Evolutionary conservation across 2,797 vertebrate species (phyloP).

Genomic region (Lerista edwardsae): DNA sequence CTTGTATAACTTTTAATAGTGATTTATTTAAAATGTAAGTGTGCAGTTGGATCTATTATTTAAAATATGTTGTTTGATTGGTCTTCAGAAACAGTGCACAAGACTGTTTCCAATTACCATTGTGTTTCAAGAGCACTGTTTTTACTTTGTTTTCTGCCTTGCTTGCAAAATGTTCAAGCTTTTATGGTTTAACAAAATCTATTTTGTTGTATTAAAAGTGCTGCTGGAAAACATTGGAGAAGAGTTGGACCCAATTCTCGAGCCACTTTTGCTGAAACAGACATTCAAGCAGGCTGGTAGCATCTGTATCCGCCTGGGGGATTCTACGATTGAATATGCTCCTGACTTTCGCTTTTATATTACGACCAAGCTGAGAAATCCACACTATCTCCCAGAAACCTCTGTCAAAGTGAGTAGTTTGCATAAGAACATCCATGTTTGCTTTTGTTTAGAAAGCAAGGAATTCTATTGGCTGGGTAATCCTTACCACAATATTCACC

Average conservation of each 20-base stretch:
- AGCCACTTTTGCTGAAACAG: slow-evolving; percentile 89
- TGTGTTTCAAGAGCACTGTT: neutral
- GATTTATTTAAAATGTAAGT: neutral
- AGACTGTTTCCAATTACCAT: neutral
- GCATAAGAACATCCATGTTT: neutral
- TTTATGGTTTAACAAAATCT: slow-evolving; percentile 10
- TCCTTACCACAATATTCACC: neutral
- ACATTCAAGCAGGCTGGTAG: slow-evolving; percentile 89
- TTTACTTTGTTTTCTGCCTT: neutral
- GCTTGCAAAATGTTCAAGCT: neutral
- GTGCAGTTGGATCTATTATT: neutral
- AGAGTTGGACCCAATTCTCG: slow-evolving; percentile 89
- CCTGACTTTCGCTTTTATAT: slow-evolving; percentile 91
- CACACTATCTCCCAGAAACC: slow-evolving; percentile 88
- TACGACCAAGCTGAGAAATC: slow-evolving; percentile 91
- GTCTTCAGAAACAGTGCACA: neutral
- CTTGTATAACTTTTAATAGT: neutral
- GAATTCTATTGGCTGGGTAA: neutral
- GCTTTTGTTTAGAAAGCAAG: slow-evolving; percentile 67
- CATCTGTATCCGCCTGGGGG: slow-evolving; percentile 87
- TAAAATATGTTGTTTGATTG: neutral
- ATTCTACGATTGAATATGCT: slow-evolving; percentile 85
- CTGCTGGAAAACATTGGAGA: slow-evolving; percentile 89
- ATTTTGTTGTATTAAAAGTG: slow-evolving; percentile 71
- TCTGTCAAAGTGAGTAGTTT: slow-evolving; percentile 84